Conservation (phyloP, 2,888 invertebrate genomes). For the Cacoxenus indagator region DNA sequence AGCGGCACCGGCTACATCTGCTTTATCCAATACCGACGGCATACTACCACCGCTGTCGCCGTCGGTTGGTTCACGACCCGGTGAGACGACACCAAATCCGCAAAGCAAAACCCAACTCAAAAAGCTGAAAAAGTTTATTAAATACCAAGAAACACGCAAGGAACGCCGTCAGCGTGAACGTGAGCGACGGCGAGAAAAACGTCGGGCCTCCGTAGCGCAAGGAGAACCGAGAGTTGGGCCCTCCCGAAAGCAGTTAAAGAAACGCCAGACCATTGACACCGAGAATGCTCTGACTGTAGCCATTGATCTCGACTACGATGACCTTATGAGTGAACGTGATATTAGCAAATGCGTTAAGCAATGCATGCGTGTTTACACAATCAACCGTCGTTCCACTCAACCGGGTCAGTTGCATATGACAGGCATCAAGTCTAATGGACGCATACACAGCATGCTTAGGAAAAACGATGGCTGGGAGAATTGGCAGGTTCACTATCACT, state of each 20-base stretch:
- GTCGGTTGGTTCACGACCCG: conserved; percentile 25
- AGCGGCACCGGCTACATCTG: too few relatives aligned
- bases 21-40: too few relatives aligned
- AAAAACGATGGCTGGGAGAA: conserved; percentile 89
- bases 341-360: conserved; percentile 91
- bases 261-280: conserved; percentile 54
- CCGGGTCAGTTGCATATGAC: conserved; percentile 89
- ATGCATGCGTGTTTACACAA: conserved; percentile 89
- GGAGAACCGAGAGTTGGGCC: conserved; percentile 79
- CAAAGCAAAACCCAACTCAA: conserved; percentile 73
- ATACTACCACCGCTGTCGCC: too few relatives aligned
- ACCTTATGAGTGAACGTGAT: conserved; percentile 91
- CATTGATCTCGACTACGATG: conserved; percentile 92
- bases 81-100: conserved; percentile 47
- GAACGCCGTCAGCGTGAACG: conserved; percentile 82
- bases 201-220: conserved; percentile 78
- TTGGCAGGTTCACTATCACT: conserved; percentile 90
- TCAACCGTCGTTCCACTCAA: conserved; percentile 84
- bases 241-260: conserved; percentile 83
- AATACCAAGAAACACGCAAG: conserved; percentile 80
- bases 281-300: conserved; percentile 73
- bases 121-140: conserved; percentile 78
- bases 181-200: conserved; percentile 78
- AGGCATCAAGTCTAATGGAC: conserved; percentile 78
- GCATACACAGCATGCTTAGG: conserved; percentile 80